Base-by-base conservation (phyloP, 2,888 invertebrate species). In the Tenthredo distinguenda region DNA sequence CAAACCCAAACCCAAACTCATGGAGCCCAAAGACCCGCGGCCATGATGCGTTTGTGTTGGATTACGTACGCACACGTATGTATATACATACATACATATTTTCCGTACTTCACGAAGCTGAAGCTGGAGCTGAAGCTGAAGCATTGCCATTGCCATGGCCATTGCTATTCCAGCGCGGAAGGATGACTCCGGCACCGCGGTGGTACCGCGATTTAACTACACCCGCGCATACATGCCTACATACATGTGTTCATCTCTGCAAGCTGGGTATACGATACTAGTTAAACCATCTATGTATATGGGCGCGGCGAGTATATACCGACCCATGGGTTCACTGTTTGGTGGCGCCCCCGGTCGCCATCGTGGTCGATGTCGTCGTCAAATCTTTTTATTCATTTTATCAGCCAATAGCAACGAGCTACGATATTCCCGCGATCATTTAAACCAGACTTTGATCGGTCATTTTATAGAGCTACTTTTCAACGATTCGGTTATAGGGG, bases 261-360 rank as follows among this genome's bases (percentile, higher is more conserved):
- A n/a, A 7, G 85, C 77, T 86, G 47, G 12, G 12, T 47, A 47
- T 47, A 47, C 47, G 47, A 87, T 55, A 31, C 26, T 62, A 31
- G 62, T 71, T 37, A 71, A 34, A n/a, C n/a, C 7, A 21, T 43
- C 10, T 43, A 21, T 21, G 43, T 40, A 34, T 68, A 43, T 85
- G 84, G 87, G 77, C 76, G 86, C 85, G n/a, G 74, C 47, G 62
- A 12, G 74, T 74, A 81, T 37, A 31, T 31, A 55, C 31, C 10
- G 50, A 50, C n/a, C 15, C n/a, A n/a, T 21, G 77, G 18, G 31
- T 55, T 85, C 87, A 79, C 91, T 88, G 91, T 89, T 84, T 88
- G 79, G 91, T 91, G 91, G 91, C 91, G 91, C 91, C 91, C 91
- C 90, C 91, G 84, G 87, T 55, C 34, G 58, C 74, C 74, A 34